A percentile compares a stretch with the other conserved stretches of the same genome.
Conservation (phyloP, 2,113 vertebrate genomes). For the Aleadryas rufinucha region DNA sequence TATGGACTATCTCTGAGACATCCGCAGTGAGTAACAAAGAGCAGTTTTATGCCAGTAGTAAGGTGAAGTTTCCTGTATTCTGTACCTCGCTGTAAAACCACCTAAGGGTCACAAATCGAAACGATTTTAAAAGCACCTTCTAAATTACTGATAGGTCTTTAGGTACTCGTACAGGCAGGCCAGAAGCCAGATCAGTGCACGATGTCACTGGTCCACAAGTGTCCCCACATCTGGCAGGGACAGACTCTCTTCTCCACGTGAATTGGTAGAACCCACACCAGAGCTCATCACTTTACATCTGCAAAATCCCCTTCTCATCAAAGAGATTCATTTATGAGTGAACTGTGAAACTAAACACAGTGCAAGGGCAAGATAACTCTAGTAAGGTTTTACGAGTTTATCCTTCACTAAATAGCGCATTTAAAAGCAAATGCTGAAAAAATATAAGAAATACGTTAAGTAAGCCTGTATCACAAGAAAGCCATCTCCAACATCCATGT, state of each 20-base stretch:
- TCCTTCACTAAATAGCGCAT: neutral
- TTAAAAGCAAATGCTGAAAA: neutral
- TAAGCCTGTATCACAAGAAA: neutral
- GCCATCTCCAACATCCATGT: neutral
- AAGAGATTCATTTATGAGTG: neutral
- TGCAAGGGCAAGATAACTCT: neutral
- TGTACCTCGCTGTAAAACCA: neutral
- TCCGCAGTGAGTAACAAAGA: accelerated
- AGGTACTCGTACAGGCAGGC: neutral
- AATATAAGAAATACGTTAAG: neutral
- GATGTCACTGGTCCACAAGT: neutral
- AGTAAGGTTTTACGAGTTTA: neutral
- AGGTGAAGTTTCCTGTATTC: neutral
- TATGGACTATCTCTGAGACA: accelerated
- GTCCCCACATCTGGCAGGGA: neutral
- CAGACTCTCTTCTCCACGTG: neutral
- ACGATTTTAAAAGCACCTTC: neutral
- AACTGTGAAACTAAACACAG: neutral
- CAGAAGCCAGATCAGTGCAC: neutral
- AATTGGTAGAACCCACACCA: accelerated
- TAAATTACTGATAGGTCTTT: neutral
- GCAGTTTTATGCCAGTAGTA: accelerated
- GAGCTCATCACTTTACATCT: neutral
- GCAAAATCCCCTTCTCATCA: neutral
- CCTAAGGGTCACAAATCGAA: neutral